These are phyloP conservation scores for Echinometra lucunter DNA, from an alignment of 53 echinoderm and acorn worm genomes.

Conservation along the genomic window DNA sequence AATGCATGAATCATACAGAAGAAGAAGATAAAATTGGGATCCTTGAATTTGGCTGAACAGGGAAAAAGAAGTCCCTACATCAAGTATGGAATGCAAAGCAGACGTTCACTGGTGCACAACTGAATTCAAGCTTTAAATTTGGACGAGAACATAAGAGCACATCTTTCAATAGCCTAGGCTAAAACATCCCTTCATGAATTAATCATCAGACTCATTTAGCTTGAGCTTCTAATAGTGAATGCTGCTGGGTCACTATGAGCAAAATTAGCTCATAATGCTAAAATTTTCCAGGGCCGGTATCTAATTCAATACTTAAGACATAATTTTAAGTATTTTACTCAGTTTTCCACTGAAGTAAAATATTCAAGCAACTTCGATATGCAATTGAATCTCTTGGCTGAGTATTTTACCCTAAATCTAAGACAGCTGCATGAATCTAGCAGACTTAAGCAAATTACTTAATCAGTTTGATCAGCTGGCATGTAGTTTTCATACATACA, in stretches of 20 bases:
- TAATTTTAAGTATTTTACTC: no score
- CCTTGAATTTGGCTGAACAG: no score
- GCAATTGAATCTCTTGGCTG: no score
- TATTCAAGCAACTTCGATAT: no score
- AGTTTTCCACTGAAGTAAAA: no score
- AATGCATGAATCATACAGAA: constrained; percentile 45
- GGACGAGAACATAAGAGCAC: background rate
- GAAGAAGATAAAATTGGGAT: background rate
- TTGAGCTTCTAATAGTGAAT: background rate
- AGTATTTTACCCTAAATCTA: no score
- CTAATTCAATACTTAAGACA: no score
- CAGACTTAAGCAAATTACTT: no score
- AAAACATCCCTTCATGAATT: background rate
- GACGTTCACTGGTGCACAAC: background rate
- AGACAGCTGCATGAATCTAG: no score
- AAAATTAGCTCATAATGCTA: background rate
- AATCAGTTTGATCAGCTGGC: no score
- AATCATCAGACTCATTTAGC: background rate
- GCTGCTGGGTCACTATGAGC: background rate
- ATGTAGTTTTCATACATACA: no score
- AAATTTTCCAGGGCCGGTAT: background rate
- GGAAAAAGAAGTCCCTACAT: no score
- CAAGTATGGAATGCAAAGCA: background rate
- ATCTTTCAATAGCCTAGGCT: background rate
- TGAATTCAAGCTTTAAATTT: background rate